Percentiles rank a stretch among this genome's conserved stretches.
phyloP scores from a whole-genome alignment of 2,888 invertebrate species.

The Lucinisca nassula region DNA sequence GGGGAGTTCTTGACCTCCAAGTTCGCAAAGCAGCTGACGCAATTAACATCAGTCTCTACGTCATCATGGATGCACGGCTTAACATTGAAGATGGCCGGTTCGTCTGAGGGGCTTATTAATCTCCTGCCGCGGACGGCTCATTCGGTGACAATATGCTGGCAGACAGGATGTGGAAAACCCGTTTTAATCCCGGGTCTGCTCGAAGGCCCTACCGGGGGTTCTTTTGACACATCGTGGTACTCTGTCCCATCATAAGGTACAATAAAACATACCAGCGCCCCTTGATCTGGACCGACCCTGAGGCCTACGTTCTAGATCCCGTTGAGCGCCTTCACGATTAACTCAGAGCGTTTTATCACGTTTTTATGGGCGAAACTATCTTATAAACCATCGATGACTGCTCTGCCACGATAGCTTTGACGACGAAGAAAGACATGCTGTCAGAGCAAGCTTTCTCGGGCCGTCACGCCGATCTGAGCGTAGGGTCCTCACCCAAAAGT shows the following conservation, averaged over 20 bases:
- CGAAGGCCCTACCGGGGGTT: constrained; percentile 36
- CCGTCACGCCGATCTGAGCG: no score
- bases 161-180: constrained; percentile 55
- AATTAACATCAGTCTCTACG: constrained; percentile 53
- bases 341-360: no score
- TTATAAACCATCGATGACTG: no score
- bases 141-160: constrained; percentile 41
- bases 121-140: constrained; percentile 16
- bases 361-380: no score
- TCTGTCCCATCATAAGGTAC: constrained; percentile 48
- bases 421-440: no score
- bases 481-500: constrained; percentile 61
- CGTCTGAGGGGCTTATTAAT: no score
- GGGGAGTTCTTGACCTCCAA: no score
- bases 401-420: no score
- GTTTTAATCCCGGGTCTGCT: constrained; percentile 46
- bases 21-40: no score
- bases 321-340: no score
- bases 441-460: constrained; percentile 56
- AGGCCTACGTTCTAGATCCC: no score
- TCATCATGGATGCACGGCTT: constrained; percentile 60
- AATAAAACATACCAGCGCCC: constrained; percentile 60
- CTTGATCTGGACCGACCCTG: no score
- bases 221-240: constrained; percentile 51
- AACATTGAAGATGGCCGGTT: constrained; percentile 48